Base-by-base conservation (phyloP, 1,140 invertebrate species). In the Aphelenchoides fujianensis region DNA sequence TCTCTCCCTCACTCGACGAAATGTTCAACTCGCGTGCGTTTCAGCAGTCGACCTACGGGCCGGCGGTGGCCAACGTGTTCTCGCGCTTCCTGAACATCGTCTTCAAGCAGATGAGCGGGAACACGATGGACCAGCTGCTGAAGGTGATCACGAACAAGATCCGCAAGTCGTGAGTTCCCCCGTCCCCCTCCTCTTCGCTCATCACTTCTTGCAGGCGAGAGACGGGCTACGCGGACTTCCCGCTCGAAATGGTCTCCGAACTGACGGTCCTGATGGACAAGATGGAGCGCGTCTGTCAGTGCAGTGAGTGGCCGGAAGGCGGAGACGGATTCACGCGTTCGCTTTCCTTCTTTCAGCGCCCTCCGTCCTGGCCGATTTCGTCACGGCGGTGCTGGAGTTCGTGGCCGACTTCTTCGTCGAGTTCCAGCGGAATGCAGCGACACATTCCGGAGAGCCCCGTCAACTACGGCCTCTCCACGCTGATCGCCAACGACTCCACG, bases 21-120 rank as follows among this genome's bases (percentile, higher is more conserved):
- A 61, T 61, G 19, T 61, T 70, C 34, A 71, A n/a, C 30, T 75
- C 70, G 9, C 32, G 30, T 7, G n/a, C 28, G 34, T 76, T 73
- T 72, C 28, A 73, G 69, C 23, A 71, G 16, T 30, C 72, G 28
- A 61, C 37, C 2, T 72, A 55, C 63, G 70, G 70, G 5, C 70
- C 70, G n/a, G 70, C 70, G 16, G 30, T 73, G 19, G 32, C 27
- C 12, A 19, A 32, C 34, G 71, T 54, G 27, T 72, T 72, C 54
- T 28, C 69, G 7, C 71, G 37, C 12, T 72, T 72, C 30, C 23
- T 72, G 27, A 32, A 54, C n/a, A 66, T 66, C 16, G 32, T 66
- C 1, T 66, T 66, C 34, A 66, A 34, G 7, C 55, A 59, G 34
- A 59, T 59, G 19, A 7, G 27, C 5, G 23, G 5, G 5, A 59